Percentiles rank a stretch among this genome's conserved stretches.
Conservation (phyloP, 2,888 invertebrate species). For the Lepeophtheirus nordmannii region DNA sequence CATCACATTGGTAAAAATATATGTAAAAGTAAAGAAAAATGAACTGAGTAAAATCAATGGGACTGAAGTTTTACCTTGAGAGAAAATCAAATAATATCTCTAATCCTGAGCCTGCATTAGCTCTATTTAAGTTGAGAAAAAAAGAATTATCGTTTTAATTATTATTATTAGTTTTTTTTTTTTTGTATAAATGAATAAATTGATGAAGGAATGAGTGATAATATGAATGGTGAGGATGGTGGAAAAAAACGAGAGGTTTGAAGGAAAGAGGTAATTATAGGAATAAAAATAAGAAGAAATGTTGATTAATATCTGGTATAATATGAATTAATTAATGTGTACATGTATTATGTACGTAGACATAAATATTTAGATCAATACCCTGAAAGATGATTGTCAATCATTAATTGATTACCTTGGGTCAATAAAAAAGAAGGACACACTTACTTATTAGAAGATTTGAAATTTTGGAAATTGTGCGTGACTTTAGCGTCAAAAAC, state of each 20-base stretch:
- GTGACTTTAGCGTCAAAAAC: constrained; percentile 78
- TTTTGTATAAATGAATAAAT: constrained; percentile 7
- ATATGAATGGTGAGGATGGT: not conserved
- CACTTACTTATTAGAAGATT: not conserved
- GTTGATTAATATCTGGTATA: not conserved
- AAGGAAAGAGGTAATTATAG: constrained; percentile 10
- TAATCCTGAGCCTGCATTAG: not conserved
- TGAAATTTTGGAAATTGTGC: constrained; percentile 55
- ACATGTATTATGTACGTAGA: not conserved
- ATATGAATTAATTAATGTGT: not conserved
- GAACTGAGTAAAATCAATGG: not conserved
- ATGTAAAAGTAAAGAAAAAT: constrained; percentile 29
- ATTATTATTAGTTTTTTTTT: too few species aligned
- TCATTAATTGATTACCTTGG: too few species aligned
- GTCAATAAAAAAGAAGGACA: not conserved
- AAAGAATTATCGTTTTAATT: too few species aligned
- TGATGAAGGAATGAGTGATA: constrained; percentile 19
- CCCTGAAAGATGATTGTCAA: too few species aligned
- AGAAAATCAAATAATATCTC: not conserved
- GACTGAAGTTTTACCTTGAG: not conserved
- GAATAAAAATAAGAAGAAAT: not conserved
- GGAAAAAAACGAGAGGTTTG: constrained; percentile 9
- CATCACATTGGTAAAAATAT: not conserved
- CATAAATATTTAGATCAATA: too few species aligned
- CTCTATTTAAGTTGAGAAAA: not conserved